Percentiles rank a stretch among this genome's conserved stretches.
Conservation (phyloP, 2,888 invertebrate genomes). For the Agrochola circellaris region DNA sequence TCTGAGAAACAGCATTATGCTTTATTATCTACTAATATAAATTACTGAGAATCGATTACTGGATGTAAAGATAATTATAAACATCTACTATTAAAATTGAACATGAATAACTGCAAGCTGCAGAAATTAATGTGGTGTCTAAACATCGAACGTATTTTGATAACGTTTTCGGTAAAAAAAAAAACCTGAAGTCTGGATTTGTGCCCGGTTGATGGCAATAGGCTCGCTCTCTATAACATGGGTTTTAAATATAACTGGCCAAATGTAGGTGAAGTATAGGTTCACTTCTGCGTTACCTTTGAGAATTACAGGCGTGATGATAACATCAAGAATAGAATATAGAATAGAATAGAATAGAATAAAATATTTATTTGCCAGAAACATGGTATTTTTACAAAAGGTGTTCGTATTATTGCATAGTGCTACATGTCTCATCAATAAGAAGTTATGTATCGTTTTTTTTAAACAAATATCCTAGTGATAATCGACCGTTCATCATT, state of each 20-base stretch:
- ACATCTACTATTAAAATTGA: slow-evolving; percentile 14
- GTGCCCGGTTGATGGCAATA: no score
- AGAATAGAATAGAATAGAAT: no score
- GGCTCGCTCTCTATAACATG: neutral
- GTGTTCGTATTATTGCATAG: no score
- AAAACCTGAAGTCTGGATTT: neutral
- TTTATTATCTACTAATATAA: slow-evolving; percentile 42
- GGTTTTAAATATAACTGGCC: neutral
- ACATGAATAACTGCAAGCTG: neutral
- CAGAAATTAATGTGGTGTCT: no score
- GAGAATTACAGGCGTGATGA: neutral
- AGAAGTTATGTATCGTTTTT: no score
- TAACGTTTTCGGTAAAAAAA: neutral
- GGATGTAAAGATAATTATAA: slow-evolving; percentile 40
- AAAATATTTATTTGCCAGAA: no score
- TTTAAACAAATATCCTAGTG: neutral
- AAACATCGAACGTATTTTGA: neutral
- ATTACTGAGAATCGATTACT: slow-evolving; percentile 37
- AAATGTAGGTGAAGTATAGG: no score
- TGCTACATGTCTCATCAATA: no score
- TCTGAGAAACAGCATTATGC: slow-evolving; percentile 44
- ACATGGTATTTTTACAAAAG: no score
- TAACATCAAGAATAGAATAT: no score
- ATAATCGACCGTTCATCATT: neutral
- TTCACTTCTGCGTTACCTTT: neutral